Base-by-base conservation (phyloP, 2,113 vertebrate genomes). In the Rutilus rutilus region DNA sequence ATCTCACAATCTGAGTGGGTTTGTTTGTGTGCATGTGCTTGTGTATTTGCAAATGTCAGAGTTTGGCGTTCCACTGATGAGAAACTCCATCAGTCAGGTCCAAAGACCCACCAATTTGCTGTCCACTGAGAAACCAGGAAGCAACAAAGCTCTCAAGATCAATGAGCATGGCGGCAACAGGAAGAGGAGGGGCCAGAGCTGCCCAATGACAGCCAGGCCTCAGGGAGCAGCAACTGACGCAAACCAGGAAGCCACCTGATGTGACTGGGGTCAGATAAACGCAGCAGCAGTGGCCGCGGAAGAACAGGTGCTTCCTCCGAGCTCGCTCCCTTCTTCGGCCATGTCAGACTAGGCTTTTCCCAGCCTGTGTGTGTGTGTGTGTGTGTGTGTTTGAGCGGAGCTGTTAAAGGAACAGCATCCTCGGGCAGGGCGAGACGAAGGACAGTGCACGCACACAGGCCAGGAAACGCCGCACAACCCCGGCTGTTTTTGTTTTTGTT, bases 161-260 rank as follows among this genome's bases (percentile, higher is more conserved):
- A 93, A 92, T 92, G 91, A 91, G 81, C 83, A 64, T 78, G 87
- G 82, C 79, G 84, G 78, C 77, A 64, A 80, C 71, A 91, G 92
- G 91, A 94, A 92, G 78, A 75, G 94, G 94, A 89, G 92, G 92
- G 87, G 92, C 86, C 76, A 85, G 1, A 42, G 82, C 17, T 8
- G 25, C n/a, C 93, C 92, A 94, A 93, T 95, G 88, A 30, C 30
- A 60, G 89, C 23, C 78, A 69, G 90, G 87, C 92, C 92, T 90
- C 36, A 21, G 92, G 92, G 92, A 94, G 91, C 88, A 88, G 87
- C 79, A 85, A 92, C 91, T 94, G 94, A 95, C 92, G 93, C 92
- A 95, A 91, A 94, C 90, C 93, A 92, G 94, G 93, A 95, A 95
- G 93, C 94, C 93, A 95, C 94, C 93, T 94, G 93, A 95, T 94